Evolutionary conservation across 2,113 vertebrate species (phyloP).

Genomic region (Tursiops truncatus): DNA sequence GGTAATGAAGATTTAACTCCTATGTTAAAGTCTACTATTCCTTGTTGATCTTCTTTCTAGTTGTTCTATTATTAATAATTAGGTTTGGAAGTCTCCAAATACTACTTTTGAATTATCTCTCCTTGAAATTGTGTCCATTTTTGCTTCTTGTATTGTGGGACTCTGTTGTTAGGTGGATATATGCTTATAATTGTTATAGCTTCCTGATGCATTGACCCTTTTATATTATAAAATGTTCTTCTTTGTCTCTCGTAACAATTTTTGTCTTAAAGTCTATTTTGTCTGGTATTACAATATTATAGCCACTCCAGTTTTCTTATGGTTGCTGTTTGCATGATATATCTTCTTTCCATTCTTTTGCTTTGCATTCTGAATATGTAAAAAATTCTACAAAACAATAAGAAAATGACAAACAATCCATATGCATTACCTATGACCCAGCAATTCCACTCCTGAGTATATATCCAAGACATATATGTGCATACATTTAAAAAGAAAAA

Average conservation of each 20-base stretch:
- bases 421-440: background rate
- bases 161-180: background rate
- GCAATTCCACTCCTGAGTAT: background rate
- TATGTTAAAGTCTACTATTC: background rate
- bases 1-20: background rate
- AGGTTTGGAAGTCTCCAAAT: background rate
- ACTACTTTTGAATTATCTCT: slow-evolving; percentile 10
- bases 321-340: background rate
- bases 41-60: background rate
- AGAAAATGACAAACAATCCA: background rate
- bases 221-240: background rate
- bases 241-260: background rate
- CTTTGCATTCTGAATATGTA: background rate
- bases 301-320: background rate
- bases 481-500: background rate
- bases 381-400: background rate
- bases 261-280: slow-evolving; percentile 36
- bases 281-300: background rate
- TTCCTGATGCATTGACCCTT: background rate
- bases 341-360: background rate
- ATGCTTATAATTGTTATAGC: background rate
- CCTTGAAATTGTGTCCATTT: background rate
- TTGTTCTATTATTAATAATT: background rate
- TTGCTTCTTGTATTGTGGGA: background rate
- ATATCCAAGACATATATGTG: background rate